Base-by-base conservation (phyloP, 1,140 invertebrate species). In the Aphaenogaster ashmeadi region DNA sequence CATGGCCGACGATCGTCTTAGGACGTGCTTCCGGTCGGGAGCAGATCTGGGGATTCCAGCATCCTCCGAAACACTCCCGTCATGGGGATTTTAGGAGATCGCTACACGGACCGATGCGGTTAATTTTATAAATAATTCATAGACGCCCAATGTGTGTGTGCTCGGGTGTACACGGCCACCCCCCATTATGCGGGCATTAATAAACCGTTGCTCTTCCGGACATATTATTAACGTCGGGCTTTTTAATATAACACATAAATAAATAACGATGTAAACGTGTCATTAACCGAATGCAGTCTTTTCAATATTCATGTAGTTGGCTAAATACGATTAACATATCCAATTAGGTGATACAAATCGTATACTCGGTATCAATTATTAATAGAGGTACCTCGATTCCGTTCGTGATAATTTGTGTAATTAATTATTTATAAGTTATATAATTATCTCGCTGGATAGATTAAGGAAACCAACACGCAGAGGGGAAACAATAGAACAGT, bases 1-100 rank as follows among this genome's bases (percentile, higher is more conserved):
- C 67, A 86, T 47, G 71, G 77, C 72, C 72, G 90, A 92, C 86
- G 87, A 92, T 92, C 90, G 91, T 92, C 90, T 92, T 89, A 91
- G 50, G 56, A 74, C 74, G 75, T 64, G 80, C 64, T 81, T 77
- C 71, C 84, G 62, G n/a, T 72, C 33, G 36, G 60, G 56, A 72
- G 50, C 21, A 58, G 77, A 60, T 77, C 62, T 72, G 64, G 56
- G 79, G 66, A 75, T 72, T 41, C 27, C 54, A 27, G 9, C 56
- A 41, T 72, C 27, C 47, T 44, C 41, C 33, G 71, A 58, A 71
- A 54, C 47, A 38, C 62, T 67, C 67, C 3, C 64, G 64, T 50
- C 50, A 18, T 36, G 21, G 36, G 47, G 47, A 80, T 64, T 79
- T 75, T 56, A 15, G 18, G n/a, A 33, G 84, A 86, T 90, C 71